Conservation (phyloP, 1,140 invertebrate genomes). For the Drosophila repleta region DNA sequence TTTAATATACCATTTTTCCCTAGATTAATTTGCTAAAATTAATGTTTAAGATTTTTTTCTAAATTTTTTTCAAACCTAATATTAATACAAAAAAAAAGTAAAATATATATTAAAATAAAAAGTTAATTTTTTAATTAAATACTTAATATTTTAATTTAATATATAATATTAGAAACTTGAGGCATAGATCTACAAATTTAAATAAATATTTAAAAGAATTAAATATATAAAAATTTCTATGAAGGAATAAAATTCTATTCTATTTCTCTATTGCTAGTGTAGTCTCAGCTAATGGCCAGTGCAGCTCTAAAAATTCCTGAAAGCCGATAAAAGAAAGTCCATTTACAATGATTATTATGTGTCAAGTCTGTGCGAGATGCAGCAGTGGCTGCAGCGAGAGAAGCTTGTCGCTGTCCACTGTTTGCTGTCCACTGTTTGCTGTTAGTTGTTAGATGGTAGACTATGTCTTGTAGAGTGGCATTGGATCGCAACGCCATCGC, state of each 20-base stretch:
- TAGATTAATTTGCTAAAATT: too few relatives aligned
- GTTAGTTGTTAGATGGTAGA: not conserved
- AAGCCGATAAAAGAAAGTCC: not conserved
- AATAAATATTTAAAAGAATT: too few relatives aligned
- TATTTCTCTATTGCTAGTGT: not conserved
- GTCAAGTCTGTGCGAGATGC: constrained; percentile 15
- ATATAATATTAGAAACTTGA: not conserved
- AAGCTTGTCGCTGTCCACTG: constrained; percentile 7
- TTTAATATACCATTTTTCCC: too few relatives aligned
- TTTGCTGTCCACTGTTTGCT: not conserved
- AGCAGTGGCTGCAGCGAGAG: constrained; percentile 17
- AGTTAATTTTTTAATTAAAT: too few relatives aligned
- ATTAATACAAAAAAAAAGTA: too few relatives aligned
- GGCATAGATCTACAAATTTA: too few relatives aligned
- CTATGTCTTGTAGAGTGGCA: constrained; percentile 43
- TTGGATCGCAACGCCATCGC: constrained; percentile 46
- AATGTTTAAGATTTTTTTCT: too few relatives aligned
- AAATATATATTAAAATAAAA: too few relatives aligned
- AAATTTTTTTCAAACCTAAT: too few relatives aligned
- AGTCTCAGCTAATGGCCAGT: not conserved
- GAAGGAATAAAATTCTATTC: not conserved
- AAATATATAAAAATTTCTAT: not conserved
- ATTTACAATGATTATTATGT: constrained; percentile 35
- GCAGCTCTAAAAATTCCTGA: constrained; percentile 15
- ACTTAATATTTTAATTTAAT: too few relatives aligned